phyloP scores from a whole-genome alignment of 2,113 vertebrate genomes.

The Myrmophylax atrothorax region DNA sequence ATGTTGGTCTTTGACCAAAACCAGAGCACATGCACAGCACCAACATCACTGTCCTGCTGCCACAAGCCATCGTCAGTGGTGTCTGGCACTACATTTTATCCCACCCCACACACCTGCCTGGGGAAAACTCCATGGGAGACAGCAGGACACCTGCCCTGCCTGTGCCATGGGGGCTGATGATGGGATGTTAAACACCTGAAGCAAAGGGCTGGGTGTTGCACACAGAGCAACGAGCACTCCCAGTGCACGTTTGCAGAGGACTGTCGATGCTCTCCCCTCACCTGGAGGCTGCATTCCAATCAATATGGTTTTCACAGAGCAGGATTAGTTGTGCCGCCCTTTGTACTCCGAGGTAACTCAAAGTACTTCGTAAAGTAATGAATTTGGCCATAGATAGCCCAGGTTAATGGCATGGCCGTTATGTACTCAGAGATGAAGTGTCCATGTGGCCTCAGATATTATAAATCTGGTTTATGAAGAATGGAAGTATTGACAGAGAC shows the following conservation, averaged over 20 bases:
- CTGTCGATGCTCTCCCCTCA: neutral
- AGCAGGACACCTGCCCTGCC: rapidly evolving
- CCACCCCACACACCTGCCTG: rapidly evolving
- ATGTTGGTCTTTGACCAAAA: neutral
- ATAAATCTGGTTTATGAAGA: slow-evolving; percentile 44
- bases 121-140: neutral
- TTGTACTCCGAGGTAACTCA: slow-evolving; percentile 8
- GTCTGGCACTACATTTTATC: neutral
- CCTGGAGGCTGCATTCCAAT: neutral
- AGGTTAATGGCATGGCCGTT: slow-evolving; percentile 10
- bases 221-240: rapidly evolving
- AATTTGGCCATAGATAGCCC: slow-evolving; percentile 26
- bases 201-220: neutral
- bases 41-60: rapidly evolving
- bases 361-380: slow-evolving; percentile 23
- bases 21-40: neutral
- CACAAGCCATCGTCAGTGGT: rapidly evolving
- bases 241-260: neutral
- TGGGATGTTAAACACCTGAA: neutral
- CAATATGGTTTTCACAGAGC: neutral
- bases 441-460: neutral
- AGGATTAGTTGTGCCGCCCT: slow-evolving; percentile 11
- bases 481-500: slow-evolving; percentile 28
- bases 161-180: rapidly evolving
- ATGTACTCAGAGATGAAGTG: neutral